Percentiles rank a stretch among this genome's conserved stretches.
Evolutionary conservation across 2,113 vertebrate genomes (phyloP).

Genomic region (Acrocephalus arundinaceus): DNA sequence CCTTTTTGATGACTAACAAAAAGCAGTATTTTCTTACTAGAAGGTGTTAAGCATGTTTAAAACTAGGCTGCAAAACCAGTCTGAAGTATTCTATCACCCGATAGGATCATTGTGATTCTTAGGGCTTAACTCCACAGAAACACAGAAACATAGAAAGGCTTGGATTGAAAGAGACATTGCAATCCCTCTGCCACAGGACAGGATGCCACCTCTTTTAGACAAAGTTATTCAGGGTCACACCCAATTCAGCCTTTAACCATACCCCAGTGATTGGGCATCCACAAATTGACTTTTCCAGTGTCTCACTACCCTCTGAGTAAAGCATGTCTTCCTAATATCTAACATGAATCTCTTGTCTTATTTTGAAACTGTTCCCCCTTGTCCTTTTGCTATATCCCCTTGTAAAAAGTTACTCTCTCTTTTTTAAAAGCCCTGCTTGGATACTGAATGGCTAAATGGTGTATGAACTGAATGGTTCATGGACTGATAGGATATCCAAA

Average conservation of each 20-base stretch:
- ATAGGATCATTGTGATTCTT: not conserved
- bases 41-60: not conserved
- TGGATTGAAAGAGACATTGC: not conserved
- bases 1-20: not conserved
- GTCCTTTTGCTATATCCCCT: not conserved
- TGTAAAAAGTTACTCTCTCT: not conserved
- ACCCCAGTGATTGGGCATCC: fast-evolving
- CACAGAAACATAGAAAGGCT: not conserved
- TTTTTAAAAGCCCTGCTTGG: not conserved
- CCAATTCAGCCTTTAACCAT: not conserved
- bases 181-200: too few relatives aligned
- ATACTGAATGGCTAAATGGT: not conserved
- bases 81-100: not conserved
- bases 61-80: not conserved
- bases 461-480: not conserved
- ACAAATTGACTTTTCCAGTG: not conserved
- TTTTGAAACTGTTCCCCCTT: not conserved
- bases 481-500: not conserved
- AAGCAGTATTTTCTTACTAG: not conserved
- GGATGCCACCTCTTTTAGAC: too few relatives aligned
- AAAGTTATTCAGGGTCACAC: too few relatives aligned
- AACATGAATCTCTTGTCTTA: not conserved
- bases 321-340: not conserved
- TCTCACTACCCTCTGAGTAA: not conserved
- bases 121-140: not conserved